Evolutionary conservation across 2,113 vertebrate genomes (phyloP), one percentile per base, ranked within the genome.

Genomic region (Haplotaxodon microlepis): DNA sequence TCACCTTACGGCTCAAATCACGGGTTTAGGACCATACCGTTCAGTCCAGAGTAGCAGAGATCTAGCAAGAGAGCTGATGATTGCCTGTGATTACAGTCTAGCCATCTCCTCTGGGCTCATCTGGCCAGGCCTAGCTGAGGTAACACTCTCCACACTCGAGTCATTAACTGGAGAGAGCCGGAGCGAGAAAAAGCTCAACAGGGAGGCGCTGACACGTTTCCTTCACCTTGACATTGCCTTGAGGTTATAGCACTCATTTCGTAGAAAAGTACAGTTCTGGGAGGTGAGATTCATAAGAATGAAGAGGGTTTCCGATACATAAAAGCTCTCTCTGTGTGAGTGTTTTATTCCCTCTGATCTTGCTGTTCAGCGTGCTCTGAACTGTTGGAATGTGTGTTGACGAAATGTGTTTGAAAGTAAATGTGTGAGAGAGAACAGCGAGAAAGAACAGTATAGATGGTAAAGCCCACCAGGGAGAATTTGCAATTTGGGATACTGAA

Each of bases 81-180:
- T 95, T 96, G 95, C 89, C 92, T 95, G 90, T 96, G 95, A 95
- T 96, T 95, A 95, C 94, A 91, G 91, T 61, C 90, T 82, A 88
- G 89, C 90, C 90, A 66, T 84, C 92, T 91, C 92, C 87, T 94
- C 88, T 84, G 89, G 92, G 95, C 90, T 95, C 92, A 92, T 93
- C 89, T 93, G 93, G 87, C 47, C 79, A 4, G 84, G 89, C 59
- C 89, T 82, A 78, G 79, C 88, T 42, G 71, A 85, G 88, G 91
- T 83, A 88, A 91, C 79, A 27, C 90, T 92, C 91, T 84, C 86
- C 85, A 81, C 83, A 5, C 80, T 91, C 8, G 4, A 90, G 88
- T 93, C 93, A 94, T 94, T 95, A 95, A 95, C 78, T 78, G 79
- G 89, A 89, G 93, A 91, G 89, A 92, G 81, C 17, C 4, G 10